A percentile compares a stretch with the other conserved stretches of the same genome.
Conservation (phyloP, 2,797 vertebrate species). For the Pseudochirops corinnae region DNA sequence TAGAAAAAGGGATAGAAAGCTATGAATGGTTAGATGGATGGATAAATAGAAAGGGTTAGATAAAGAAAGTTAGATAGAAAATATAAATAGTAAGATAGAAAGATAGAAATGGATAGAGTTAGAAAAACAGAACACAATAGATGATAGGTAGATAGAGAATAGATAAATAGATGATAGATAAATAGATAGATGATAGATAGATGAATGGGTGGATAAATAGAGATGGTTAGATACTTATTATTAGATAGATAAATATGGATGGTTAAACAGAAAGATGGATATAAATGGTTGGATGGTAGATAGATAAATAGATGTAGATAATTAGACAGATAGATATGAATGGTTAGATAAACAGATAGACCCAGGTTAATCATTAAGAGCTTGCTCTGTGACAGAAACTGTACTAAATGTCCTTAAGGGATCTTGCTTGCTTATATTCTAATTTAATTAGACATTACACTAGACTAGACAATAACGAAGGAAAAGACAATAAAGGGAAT, state of each 20-base stretch:
- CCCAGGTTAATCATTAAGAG: neutral
- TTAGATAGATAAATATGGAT: neutral
- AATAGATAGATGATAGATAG: neutral
- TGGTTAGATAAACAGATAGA: neutral
- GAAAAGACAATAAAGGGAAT: neutral
- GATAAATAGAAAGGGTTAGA: neutral
- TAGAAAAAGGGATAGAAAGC: neutral
- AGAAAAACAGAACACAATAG: neutral
- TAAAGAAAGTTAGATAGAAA: neutral
- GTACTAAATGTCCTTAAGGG: neutral
- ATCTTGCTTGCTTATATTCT: neutral
- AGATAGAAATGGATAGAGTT: neutral
- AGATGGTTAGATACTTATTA: neutral
- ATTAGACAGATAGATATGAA: neutral
- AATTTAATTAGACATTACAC: neutral
- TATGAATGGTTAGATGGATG: neutral
- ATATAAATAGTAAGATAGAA: neutral
- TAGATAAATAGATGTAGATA: neutral
- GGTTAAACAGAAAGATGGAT: neutral
- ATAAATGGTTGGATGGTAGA: neutral
- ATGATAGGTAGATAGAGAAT: no score
- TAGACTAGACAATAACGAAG: neutral
- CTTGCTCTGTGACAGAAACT: neutral
- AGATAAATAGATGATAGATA: neutral
- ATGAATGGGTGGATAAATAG: no score